phyloP scores from a whole-genome alignment of 2,113 vertebrate species.

The Tachycineta bicolor region DNA sequence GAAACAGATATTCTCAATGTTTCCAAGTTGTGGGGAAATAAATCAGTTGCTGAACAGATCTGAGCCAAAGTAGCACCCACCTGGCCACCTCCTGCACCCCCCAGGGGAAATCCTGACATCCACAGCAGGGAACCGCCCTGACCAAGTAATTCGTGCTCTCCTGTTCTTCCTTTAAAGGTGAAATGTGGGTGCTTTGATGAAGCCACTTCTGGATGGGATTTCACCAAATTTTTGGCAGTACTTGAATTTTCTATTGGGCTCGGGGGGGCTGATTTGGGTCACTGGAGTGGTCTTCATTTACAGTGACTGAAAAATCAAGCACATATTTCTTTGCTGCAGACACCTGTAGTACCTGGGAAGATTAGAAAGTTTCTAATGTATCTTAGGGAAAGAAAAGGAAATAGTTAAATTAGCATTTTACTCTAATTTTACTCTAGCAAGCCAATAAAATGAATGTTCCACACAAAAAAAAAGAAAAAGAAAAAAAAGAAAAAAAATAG shows the following conservation, averaged over 20 bases:
- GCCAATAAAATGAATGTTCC: neutral
- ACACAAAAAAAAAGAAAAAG: too few species aligned
- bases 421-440: neutral
- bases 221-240: neutral
- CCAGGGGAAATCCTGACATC: neutral
- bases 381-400: neutral
- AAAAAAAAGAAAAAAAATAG: fast-evolving
- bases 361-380: neutral
- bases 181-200: neutral
- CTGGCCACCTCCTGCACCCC: neutral
- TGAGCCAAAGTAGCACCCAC: neutral
- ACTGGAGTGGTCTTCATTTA: neutral
- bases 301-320: neutral
- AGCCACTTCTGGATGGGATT: neutral
- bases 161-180: neutral
- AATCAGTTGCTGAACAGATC: neutral
- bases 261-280: neutral
- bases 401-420: neutral
- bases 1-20: neutral
- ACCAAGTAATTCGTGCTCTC: neutral
- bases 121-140: neutral
- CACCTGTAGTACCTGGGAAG: neutral
- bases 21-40: neutral
- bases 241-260: neutral
- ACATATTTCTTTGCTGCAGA: neutral